These are phyloP conservation scores for Notamacropus eugenii DNA, from an alignment of 2,797 vertebrate species.

Conservation along the genomic window DNA sequence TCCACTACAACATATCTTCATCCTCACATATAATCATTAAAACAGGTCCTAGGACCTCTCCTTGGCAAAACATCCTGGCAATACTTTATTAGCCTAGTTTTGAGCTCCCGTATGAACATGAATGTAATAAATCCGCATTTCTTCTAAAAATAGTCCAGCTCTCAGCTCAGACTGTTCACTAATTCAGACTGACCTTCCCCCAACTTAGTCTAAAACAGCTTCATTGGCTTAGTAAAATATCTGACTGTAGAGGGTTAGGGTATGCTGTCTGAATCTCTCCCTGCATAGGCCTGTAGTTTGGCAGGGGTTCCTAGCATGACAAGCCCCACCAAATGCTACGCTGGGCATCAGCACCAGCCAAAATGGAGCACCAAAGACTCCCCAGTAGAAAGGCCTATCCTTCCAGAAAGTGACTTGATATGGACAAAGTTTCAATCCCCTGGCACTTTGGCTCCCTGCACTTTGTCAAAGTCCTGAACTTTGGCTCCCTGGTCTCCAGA, in stretches of 20 bases:
- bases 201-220: conserved; percentile 28
- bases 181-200: conserved; percentile 53
- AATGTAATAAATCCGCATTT: conserved; percentile 1
- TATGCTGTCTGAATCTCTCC: neutral
- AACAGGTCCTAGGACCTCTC: conserved; percentile 4
- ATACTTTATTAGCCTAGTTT: conserved; percentile 19
- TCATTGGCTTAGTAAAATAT: neutral
- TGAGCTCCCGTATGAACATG: conserved; percentile 38
- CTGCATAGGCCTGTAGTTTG: neutral
- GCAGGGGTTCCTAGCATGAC: neutral
- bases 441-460: neutral
- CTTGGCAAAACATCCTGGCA: conserved; percentile 47
- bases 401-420: neutral
- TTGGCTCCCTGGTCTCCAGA: neutral
- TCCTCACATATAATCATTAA: conserved; percentile 18
- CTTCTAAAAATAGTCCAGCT: conserved; percentile 35
- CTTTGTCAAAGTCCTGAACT: neutral
- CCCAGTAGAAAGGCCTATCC: neutral
- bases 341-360: neutral
- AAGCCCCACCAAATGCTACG: neutral
- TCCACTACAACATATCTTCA: neutral
- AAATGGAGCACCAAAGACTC: neutral
- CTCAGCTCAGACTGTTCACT: conserved; percentile 53
- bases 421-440: neutral
- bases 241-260: neutral